phyloP scores from a whole-genome alignment of 2,797 vertebrate species.

The Helicolenus hilgendorfi region DNA sequence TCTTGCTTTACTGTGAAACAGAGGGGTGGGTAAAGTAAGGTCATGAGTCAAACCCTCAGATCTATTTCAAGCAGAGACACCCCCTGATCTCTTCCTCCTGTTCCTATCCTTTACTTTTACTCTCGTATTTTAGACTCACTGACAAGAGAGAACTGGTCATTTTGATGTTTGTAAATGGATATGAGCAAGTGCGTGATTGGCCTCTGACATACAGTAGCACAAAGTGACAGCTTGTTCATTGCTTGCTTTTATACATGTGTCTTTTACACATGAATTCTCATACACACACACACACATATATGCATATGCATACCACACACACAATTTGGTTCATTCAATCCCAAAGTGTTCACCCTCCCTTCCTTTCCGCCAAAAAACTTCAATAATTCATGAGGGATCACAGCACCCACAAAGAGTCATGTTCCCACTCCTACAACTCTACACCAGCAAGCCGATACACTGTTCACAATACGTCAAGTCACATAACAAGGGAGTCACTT shows the following conservation, averaged over 20 bases:
- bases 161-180: not conserved
- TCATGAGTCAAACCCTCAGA: constrained; percentile 52
- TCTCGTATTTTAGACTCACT: not conserved
- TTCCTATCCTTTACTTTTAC: constrained; percentile 34
- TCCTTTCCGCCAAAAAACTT: constrained; percentile 70
- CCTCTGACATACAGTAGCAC: not conserved
- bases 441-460: constrained; percentile 86
- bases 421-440: constrained; percentile 81
- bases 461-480: constrained; percentile 75
- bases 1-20: constrained; percentile 36
- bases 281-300: not conserved
- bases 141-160: not conserved
- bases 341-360: constrained; percentile 30
- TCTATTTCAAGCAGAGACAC: constrained; percentile 53
- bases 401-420: constrained; percentile 79
- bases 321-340: constrained; percentile 26
- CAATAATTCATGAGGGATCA: constrained; percentile 88
- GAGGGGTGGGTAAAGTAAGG: constrained; percentile 43
- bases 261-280: not conserved
- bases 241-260: not conserved
- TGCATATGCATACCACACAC: not conserved
- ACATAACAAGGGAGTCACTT: constrained; percentile 88
- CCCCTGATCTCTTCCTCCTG: constrained; percentile 16
- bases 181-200: not conserved
- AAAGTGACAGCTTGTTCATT: not conserved